Evolutionary conservation across 2,888 invertebrate species (phyloP), one percentile per base, ranked within the genome.

Genomic region (Arrhopalites spinosus): DNA sequence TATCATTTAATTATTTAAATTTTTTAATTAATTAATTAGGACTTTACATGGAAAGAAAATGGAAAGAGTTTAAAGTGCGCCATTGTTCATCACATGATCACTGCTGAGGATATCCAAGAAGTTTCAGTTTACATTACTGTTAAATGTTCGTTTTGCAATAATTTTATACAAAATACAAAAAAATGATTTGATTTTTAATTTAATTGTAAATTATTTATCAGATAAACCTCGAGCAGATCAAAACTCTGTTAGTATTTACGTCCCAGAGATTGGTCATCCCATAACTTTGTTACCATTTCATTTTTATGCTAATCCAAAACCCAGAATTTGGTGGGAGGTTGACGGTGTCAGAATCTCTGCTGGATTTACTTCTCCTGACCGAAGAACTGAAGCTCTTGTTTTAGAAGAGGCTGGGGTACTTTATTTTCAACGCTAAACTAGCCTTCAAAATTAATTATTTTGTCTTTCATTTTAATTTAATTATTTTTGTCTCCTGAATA

Each of bases 31-130:
- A n/a, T n/a, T n/a, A n/a, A n/a, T n/a, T n/a, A n/a, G n/a, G n/a
- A 66, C 27, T 82, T 81, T 70, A 72, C 77, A n/a, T 80, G 76
- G 76, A 75, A 73, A 25, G 81, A 82, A 63, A 79, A 81, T 68
- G 82, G 82, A n/a, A 82, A 81, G 61, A 79, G 77, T 61, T 43
- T 82, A 17, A 70, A 81, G 25, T 82, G 82, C 69, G 76, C 81
- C 30, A 56, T 77, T 20, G 64, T 78, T 47, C 82, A 82, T 47
- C 81, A 81, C 20, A 77, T 81, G 36, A 61, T 81, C 13, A 70
- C 67, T 7, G 78, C 75, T 0, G 77, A 75, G n/a, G 82, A 81
- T 64, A 50, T n/a, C 17, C 69, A 75, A 20, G 82, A 82, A 77
- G 75, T 68, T n/a, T 29, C 64, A 2, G n/a, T 77, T 11, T 75